These are phyloP conservation scores for Oscheius sp. DNA, from an alignment of 1,140 invertebrate genomes.

Conservation along the genomic window DNA sequence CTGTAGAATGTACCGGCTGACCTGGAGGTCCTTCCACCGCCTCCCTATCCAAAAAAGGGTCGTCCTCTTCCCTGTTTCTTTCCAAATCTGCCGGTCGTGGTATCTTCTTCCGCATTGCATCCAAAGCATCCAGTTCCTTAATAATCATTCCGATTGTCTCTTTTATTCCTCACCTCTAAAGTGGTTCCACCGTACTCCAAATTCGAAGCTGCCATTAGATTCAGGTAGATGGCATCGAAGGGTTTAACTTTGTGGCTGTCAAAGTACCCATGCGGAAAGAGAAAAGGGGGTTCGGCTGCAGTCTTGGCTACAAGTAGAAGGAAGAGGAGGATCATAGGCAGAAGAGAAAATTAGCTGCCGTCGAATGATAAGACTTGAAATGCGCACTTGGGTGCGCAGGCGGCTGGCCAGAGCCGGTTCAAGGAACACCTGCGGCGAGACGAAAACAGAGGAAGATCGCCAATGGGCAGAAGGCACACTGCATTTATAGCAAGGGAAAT, in stretches of 20 bases:
- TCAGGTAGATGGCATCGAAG: constrained; percentile 17
- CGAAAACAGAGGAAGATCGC: not conserved
- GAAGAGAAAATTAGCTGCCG: too few species aligned
- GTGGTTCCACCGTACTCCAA: constrained; percentile 24
- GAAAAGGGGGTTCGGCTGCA: not conserved
- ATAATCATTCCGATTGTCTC: not conserved
- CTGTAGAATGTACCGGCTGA: not conserved
- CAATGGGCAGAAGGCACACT: too few species aligned
- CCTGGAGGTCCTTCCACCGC: not conserved
- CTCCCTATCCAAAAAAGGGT: constrained; percentile 11
- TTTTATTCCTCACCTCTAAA: not conserved
- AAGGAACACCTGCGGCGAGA: not conserved
- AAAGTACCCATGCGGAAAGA: constrained; percentile 27
- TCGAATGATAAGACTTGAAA: not conserved
- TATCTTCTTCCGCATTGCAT: constrained; percentile 15
- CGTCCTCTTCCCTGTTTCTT: constrained; percentile 20
- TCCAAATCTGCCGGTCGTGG: constrained; percentile 17
- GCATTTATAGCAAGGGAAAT: too few species aligned
- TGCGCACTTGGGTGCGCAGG: not conserved
- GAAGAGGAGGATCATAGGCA: too few species aligned
- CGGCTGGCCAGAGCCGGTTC: not conserved
- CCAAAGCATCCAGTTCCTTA: constrained; percentile 21
- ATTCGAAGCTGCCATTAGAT: constrained; percentile 21
- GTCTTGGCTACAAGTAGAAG: not conserved
- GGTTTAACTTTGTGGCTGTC: constrained; percentile 24